These are phyloP conservation scores for Karalla daura DNA, from an alignment of 2,797 vertebrate genomes.

Conservation along the genomic window DNA sequence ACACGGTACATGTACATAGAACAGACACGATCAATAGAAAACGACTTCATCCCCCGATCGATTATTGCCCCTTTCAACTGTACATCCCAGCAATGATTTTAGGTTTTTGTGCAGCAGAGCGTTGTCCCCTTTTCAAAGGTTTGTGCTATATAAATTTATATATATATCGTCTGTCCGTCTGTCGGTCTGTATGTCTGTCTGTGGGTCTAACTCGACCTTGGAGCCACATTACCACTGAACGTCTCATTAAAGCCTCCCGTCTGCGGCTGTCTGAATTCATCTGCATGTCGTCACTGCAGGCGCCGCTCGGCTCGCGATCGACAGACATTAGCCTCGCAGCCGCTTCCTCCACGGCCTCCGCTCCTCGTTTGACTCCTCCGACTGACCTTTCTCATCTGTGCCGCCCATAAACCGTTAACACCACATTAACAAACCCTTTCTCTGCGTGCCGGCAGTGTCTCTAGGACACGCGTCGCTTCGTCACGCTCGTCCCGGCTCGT, in stretches of 20 bases:
- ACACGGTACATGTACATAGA: constrained; percentile 78
- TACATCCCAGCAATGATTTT: constrained; percentile 84
- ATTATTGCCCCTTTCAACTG: constrained; percentile 84
- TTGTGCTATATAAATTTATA: constrained; percentile 80
- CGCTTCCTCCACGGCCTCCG: constrained; percentile 34
- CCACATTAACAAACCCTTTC: constrained; percentile 35
- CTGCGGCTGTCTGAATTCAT: constrained; percentile 63
- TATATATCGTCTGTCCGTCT: constrained; percentile 65
- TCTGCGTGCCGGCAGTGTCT: constrained; percentile 16
- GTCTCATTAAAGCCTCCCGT: constrained; percentile 66
- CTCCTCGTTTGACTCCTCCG: constrained; percentile 37
- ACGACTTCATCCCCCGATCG: constrained; percentile 66
- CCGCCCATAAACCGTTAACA: constrained; percentile 48
- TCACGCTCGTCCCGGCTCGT: constrained; percentile 21
- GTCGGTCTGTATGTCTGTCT: constrained; percentile 65
- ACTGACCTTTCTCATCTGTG: constrained; percentile 60
- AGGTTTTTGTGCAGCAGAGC: constrained; percentile 84
- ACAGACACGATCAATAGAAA: constrained; percentile 80
- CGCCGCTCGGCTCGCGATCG: constrained; percentile 47
- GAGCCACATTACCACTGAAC: constrained; percentile 72
- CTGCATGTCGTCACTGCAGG: constrained; percentile 40
- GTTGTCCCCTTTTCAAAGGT: constrained; percentile 74
- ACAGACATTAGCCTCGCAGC: constrained; percentile 53
- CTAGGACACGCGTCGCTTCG: constrained; percentile 36
- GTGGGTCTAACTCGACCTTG: constrained; percentile 65